Conservation (phyloP, 1,140 invertebrate species). For the Pachypeltis micranthus region DNA sequence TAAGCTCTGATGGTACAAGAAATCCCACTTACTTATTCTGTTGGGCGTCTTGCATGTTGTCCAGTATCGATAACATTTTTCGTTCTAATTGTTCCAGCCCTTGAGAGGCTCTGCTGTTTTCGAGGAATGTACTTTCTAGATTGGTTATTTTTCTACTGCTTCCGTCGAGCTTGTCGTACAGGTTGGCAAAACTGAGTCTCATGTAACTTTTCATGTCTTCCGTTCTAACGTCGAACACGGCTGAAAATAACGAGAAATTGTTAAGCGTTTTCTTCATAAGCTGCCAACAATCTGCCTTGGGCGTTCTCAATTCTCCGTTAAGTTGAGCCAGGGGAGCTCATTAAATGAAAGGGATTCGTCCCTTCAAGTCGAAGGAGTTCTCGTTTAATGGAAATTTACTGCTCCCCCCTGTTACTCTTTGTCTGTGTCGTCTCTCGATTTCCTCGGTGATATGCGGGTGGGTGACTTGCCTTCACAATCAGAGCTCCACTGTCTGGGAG, state of each 20-base stretch:
- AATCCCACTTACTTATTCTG: conserved; percentile 38
- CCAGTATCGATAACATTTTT: conserved; percentile 26
- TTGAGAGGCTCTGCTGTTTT: background rate
- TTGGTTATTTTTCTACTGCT: background rate
- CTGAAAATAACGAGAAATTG: too few relatives aligned
- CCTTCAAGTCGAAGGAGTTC: conserved; percentile 15
- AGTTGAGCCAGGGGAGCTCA: too few relatives aligned
- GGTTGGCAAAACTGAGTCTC: background rate
- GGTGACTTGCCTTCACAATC: background rate
- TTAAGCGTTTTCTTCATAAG: too few relatives aligned
- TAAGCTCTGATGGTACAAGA: too few relatives aligned
- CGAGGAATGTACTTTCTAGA: background rate
- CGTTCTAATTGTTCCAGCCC: conserved; percentile 19
- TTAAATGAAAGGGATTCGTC: background rate
- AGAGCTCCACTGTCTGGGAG: too few relatives aligned
- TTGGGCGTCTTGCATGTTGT: conserved; percentile 33
- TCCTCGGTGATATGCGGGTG: background rate
- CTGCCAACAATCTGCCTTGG: too few relatives aligned
- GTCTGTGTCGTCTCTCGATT: background rate
- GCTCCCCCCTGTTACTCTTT: background rate
- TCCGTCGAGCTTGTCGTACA: background rate
- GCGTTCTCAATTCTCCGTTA: too few relatives aligned
- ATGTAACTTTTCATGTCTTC: background rate
- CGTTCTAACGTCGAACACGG: background rate
- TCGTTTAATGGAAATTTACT: conserved; percentile 23